phyloP scores from a whole-genome alignment of 1,140 invertebrate genomes.

The Cydia splendana region DNA sequence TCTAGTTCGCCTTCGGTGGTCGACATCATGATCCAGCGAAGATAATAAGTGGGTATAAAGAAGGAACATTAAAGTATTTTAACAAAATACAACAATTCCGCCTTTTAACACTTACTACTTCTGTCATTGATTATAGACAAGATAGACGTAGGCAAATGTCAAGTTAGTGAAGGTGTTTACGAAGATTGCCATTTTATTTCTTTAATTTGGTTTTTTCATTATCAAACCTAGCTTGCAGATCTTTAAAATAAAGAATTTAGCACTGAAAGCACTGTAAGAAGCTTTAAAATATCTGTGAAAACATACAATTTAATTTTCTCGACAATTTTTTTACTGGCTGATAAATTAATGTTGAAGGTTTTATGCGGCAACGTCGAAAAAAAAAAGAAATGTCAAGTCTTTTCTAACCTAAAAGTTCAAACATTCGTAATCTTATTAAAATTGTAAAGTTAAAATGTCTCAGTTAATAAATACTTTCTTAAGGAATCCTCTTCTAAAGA shows the following conservation, averaged over 20 bases:
- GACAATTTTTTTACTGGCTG: background rate
- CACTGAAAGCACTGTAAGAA: too few species aligned
- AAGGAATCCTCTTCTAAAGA: background rate
- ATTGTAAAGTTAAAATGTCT: constrained; percentile 8
- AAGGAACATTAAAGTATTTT: constrained; percentile 64
- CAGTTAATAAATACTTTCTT: constrained; percentile 17
- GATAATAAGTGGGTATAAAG: constrained; percentile 46
- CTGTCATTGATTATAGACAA: constrained; percentile 33
- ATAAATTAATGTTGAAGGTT: background rate
- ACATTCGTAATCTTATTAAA: constrained; percentile 12
- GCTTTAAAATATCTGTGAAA: too few species aligned
- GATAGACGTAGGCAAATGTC: constrained; percentile 27
- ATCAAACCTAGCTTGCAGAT: too few species aligned
- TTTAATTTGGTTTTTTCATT: too few species aligned
- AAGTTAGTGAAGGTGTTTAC: background rate
- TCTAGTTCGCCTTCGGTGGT: constrained; percentile 75
- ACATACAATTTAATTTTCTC: background rate
- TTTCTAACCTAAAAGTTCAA: constrained; percentile 10
- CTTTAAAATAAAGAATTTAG: too few species aligned
- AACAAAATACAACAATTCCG: constrained; percentile 57
- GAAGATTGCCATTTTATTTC: background rate
- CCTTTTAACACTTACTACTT: constrained; percentile 44
- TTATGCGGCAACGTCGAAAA: background rate
- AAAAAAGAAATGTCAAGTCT: background rate
- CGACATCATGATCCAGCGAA: constrained; percentile 66